phyloP scores from a whole-genome alignment of 2,113 vertebrate genomes.

The Psilopsiagon aymara region DNA sequence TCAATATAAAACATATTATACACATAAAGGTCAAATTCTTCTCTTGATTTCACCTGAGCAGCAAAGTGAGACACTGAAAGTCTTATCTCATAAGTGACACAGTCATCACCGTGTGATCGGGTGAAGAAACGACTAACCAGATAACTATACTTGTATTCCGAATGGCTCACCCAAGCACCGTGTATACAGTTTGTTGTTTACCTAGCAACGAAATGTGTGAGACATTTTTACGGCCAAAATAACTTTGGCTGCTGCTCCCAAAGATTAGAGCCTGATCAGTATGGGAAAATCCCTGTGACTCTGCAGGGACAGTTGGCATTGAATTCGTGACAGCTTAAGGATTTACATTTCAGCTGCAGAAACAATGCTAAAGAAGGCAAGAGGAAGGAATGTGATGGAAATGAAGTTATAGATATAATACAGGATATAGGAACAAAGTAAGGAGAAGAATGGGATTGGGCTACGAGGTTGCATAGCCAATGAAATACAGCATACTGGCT shows the following conservation, averaged over 20 bases:
- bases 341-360: background rate
- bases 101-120: conserved; percentile 45
- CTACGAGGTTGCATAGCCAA: background rate
- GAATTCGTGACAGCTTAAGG: background rate
- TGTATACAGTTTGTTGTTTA: conserved; percentile 5
- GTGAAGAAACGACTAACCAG: conserved; percentile 27
- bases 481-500: background rate
- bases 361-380: background rate
- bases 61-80: background rate
- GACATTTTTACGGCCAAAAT: background rate
- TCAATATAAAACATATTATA: background rate
- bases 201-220: conserved; percentile 9
- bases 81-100: background rate
- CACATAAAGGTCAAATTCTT: conserved; percentile 2
- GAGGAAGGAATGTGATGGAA: background rate
- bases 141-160: background rate
- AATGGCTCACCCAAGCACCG: background rate
- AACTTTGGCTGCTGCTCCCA: background rate
- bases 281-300: conserved; percentile 32
- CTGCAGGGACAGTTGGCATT: background rate
- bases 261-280: background rate
- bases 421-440: background rate
- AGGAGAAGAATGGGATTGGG: background rate
- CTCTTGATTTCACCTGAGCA: conserved; percentile 3
- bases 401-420: background rate